Base-by-base conservation (phyloP, 23 tunicate genomes). In the Styela plicata region DNA sequence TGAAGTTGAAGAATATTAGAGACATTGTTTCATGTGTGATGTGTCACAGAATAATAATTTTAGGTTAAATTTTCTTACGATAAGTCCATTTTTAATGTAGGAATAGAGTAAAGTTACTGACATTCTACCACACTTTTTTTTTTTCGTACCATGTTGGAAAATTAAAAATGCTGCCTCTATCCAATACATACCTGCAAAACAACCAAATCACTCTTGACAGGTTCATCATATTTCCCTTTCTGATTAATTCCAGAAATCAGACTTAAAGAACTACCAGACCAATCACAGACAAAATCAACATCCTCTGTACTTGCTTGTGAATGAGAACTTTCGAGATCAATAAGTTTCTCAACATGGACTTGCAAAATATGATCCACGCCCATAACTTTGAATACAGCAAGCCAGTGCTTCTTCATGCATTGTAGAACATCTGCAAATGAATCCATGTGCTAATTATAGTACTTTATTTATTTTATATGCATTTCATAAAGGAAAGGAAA, bases 321-420 rank as follows among this genome's bases (percentile, higher is more conserved):
- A 37, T 44, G 20, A 22, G 26, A 24, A 33, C 33, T 17, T 10
- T 25, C 25, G 26, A 26, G 20, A 24, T 77, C 64, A 27, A 79
- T 25, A 22, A 79, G 36, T 53, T 29, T n/a, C 17, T 63, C 52
- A 3, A 63, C 28, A 32, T 63, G 83, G 22, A 63, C 71, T 24
- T 52, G 64, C 10, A 32, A 19, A 20, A 79, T 32, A 63, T 53
- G 70, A 79, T 79, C 83, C 0, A 79, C 83, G 3, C 71, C 83
- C 28, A 79, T 34, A 83, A 78, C 78, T 20, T 34, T 69, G 52
- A 86, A 86, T 22, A 86, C 84, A n/a, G 89, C 85, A 21, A 79
- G 23, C 89, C 89, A 86, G 73, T 86, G 89, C 80, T 86, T 86
- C 30, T 79, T 79, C 5, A 86, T 62, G 34, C 89, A 86, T 13